Evolutionary conservation across 2,797 vertebrate species (phyloP).

Genomic region (Thamnophis elegans): DNA sequence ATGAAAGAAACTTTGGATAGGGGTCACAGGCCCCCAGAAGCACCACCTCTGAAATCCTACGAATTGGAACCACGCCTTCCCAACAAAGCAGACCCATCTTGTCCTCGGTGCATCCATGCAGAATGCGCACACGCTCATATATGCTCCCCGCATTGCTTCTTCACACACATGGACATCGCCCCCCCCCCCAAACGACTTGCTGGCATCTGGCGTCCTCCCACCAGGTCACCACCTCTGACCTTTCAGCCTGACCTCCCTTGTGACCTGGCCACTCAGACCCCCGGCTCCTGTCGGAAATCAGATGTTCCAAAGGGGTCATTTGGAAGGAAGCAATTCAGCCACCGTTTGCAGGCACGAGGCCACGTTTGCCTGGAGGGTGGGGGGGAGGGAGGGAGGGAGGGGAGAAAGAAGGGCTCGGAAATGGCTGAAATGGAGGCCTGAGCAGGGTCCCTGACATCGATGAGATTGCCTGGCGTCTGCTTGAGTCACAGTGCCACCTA

Average conservation of each 20-base stretch:
- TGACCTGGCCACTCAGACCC: constrained; percentile 29
- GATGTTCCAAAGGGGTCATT: neutral
- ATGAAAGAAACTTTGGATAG: neutral
- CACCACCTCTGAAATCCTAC: neutral
- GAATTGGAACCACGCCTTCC: neutral
- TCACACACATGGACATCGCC: neutral
- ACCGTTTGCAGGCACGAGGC: neutral
- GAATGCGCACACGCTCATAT: neutral
- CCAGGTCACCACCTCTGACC: constrained; percentile 28
- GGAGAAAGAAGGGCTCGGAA: neutral
- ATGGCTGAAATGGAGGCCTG: neutral
- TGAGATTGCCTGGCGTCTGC: neutral
- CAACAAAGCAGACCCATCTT: neutral
- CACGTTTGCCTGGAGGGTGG: neutral
- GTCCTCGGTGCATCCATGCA: neutral
- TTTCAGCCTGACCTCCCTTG: constrained; percentile 27
- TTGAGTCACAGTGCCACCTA: neutral
- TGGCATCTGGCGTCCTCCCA: constrained; percentile 28
- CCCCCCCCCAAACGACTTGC: neutral
- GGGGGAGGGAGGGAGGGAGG: neutral
- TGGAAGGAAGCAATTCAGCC: neutral
- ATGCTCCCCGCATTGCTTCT: neutral
- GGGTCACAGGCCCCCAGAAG: neutral
- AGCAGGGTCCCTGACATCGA: neutral
- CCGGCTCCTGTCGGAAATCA: constrained; percentile 22